These are phyloP conservation scores for Diplodus puntazzo DNA, from an alignment of 2,797 vertebrate species.

Conservation along the genomic window DNA sequence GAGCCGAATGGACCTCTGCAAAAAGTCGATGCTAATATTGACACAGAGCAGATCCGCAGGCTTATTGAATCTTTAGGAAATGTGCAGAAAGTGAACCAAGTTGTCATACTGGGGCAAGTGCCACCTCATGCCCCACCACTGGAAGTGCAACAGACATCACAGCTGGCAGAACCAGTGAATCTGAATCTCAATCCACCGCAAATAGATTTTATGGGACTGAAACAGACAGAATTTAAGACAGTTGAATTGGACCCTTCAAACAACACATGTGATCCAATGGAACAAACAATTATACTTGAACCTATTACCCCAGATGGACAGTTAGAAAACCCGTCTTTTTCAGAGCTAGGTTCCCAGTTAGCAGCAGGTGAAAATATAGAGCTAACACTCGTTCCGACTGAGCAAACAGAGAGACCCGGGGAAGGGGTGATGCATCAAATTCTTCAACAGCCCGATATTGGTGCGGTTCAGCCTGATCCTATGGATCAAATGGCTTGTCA, in stretches of 20 bases:
- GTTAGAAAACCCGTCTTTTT: slow-evolving; percentile 67
- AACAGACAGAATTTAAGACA: slow-evolving; percentile 42
- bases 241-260: slow-evolving; percentile 43
- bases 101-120: slow-evolving; percentile 84
- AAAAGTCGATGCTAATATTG: slow-evolving; percentile 83
- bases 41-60: slow-evolving; percentile 85
- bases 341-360: slow-evolving; percentile 60
- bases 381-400: slow-evolving; percentile 54
- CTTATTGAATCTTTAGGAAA: slow-evolving; percentile 87
- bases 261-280: slow-evolving; percentile 64
- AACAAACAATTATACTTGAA: slow-evolving; percentile 80
- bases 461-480: slow-evolving; percentile 34
- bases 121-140: slow-evolving; percentile 74
- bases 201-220: slow-evolving; percentile 66
- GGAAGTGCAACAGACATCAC: slow-evolving; percentile 72
- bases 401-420: slow-evolving; percentile 38
- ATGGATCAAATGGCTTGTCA: slow-evolving; percentile 60
- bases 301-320: slow-evolving; percentile 79
- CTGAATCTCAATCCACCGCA: slow-evolving; percentile 59
- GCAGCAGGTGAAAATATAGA: slow-evolving; percentile 52
- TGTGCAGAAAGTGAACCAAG: slow-evolving; percentile 86
- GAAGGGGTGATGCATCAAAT: slow-evolving; percentile 54
- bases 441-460: slow-evolving; percentile 46
- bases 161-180: slow-evolving; percentile 47
- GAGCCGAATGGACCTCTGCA: slow-evolving; percentile 82